Evolutionary conservation across 1,140 invertebrate species (phyloP).

Genomic region (Polypedilum vanderplanki): DNA sequence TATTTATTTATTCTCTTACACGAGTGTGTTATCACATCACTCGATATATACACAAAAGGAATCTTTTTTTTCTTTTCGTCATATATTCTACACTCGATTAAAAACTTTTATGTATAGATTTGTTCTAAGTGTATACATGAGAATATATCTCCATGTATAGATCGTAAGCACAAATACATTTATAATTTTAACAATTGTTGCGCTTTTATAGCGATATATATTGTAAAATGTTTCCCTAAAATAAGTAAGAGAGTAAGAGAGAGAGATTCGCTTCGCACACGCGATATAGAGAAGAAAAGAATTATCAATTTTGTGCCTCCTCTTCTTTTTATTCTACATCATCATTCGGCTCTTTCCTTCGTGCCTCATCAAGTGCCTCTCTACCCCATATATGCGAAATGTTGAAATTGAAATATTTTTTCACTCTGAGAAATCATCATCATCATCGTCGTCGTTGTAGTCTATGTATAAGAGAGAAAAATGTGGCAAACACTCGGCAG

Average conservation of each 20-base stretch:
- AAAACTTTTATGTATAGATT: background rate
- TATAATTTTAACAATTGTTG: slow-evolving; percentile 2
- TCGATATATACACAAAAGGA: background rate
- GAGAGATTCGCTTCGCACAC: background rate
- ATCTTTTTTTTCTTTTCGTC: background rate
- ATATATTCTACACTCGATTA: background rate
- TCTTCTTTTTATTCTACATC: background rate
- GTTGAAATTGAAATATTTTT: background rate
- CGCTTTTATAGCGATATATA: slow-evolving; percentile 23
- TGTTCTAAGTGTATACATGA: background rate
- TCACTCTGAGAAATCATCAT: background rate
- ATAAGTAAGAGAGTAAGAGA: background rate
- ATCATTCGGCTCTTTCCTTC: background rate
- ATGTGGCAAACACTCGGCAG: background rate
- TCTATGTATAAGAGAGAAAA: too few species aligned
- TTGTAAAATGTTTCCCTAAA: background rate
- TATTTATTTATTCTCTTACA: slow-evolving; percentile 1
- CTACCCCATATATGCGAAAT: background rate
- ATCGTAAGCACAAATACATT: background rate
- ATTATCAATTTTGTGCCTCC: slow-evolving; percentile 11
- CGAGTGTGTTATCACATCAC: background rate
- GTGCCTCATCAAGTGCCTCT: slow-evolving; percentile 19
- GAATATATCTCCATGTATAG: background rate
- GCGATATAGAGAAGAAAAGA: background rate
- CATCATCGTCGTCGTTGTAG: background rate